Evolutionary conservation across 2,888 invertebrate genomes (phyloP), one percentile per base, ranked within the genome.

Genomic region (Torymus tubicola): DNA sequence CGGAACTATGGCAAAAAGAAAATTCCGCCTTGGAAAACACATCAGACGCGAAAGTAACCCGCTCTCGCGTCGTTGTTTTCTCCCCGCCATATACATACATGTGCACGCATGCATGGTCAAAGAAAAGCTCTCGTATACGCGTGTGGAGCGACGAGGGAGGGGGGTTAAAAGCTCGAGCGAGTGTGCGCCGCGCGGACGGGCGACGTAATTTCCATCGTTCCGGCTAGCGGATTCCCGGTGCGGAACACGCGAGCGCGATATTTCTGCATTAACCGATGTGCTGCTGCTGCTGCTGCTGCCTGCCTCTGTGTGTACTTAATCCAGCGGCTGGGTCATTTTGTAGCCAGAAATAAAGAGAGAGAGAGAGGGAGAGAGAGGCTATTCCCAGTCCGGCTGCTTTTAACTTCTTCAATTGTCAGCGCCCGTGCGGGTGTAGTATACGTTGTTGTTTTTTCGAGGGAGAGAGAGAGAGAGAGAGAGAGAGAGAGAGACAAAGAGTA

Each of bases 161-260:
- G 8, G 42, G 42, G 42, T 42, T 42, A 42, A 42, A 42, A 42
- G 81, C 78, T 65, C 78, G 83, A 82, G 81, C 79, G 81, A 83
- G 81, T 8, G 83, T 82, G 86, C 83, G 83, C n/a, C n/a, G n/a
- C n/a, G n/a, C n/a, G n/a, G n/a, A n/a, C 61, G 53, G 12, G 13
- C 24, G 57, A 42, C 71, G 73, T 86, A 87, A 87, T 87, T 87
- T 86, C 87, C 87, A 84, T 85, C 79, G 83, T 83, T 84, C 82
- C 82, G 80, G 74, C 78, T 83, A 84, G 85, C 83, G 81, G 78
- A 83, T 85, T 85, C 81, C 85, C 13, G 50, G 12, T n/a, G 18
- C 24, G 12, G 16, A 52, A 11, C 14, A 42, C 13, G 58, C 1
- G 12, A 13, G 63, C 75, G 84, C 84, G 81, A 86, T 86, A 86